Conservation (phyloP, 2,888 invertebrate species). For the Zelleria hepariella region DNA sequence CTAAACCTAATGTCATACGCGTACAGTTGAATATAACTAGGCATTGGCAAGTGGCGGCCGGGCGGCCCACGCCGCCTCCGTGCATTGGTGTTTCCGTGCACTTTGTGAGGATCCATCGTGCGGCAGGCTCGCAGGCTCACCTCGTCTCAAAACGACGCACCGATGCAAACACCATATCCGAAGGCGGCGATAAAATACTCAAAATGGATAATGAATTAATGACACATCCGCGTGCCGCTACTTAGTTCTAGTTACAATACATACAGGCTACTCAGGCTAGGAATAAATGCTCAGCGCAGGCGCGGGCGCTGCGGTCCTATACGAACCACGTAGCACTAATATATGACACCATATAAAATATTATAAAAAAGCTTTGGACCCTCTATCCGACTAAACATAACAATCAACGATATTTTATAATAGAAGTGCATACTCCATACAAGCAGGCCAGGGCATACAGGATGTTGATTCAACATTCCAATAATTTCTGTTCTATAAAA, state of each 20-base stretch:
- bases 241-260: slow-evolving; percentile 16
- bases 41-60: slow-evolving; percentile 60
- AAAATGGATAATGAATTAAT: slow-evolving; percentile 39
- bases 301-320: background rate
- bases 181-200: slow-evolving; percentile 9
- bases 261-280: slow-evolving; percentile 7
- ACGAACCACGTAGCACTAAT: background rate
- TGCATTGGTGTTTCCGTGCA: background rate
- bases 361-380: slow-evolving; percentile 1
- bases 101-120: background rate
- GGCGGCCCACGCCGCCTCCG: slow-evolving; percentile 16
- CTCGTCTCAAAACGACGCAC: background rate
- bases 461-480: background rate
- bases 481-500: background rate
- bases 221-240: slow-evolving; percentile 45
- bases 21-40: slow-evolving; percentile 37
- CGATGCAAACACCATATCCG: background rate
- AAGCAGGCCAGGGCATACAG: background rate
- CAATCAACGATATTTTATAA: background rate
- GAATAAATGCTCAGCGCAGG: slow-evolving; percentile 16
- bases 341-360: slow-evolving; percentile 1
- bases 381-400: background rate
- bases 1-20: background rate
- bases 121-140: background rate
- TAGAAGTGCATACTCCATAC: background rate